These are phyloP conservation scores for Chroicocephalus ridibundus DNA, from an alignment of 2,113 vertebrate species.

Conservation along the genomic window DNA sequence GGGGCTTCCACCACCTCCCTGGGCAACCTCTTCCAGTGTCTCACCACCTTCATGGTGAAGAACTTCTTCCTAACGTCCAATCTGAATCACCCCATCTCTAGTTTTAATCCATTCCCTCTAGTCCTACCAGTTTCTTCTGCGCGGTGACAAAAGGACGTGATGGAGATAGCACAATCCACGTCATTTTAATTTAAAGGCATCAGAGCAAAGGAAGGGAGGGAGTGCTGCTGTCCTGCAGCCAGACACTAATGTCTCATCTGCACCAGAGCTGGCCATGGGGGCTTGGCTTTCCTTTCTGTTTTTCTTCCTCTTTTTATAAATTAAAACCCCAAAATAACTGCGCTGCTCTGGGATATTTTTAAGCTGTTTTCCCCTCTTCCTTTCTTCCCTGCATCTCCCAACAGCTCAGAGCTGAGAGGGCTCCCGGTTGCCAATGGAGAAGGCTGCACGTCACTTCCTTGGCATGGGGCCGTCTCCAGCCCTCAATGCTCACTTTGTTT, in stretches of 20 bases:
- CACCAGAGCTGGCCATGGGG: neutral
- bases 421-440: neutral
- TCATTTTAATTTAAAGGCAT: neutral
- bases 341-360: conserved; percentile 34
- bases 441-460: conserved; percentile 7
- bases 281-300: neutral
- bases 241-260: neutral
- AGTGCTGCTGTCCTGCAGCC: neutral
- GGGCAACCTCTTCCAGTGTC: no score
- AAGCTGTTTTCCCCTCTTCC: neutral
- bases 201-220: neutral
- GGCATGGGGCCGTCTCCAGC: conserved; percentile 2
- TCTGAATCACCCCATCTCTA: no score
- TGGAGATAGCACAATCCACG: neutral
- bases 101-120: no score
- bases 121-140: no score
- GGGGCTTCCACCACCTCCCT: no score
- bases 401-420: neutral
- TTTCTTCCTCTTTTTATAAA: neutral
- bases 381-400: neutral
- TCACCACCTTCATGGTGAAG: no score
- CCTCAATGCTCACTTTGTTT: conserved; percentile 29
- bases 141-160: neutral
- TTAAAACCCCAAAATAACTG: conserved; percentile 30
- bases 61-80: no score